Evolutionary conservation across 2,888 invertebrate genomes (phyloP), one percentile per base, ranked within the genome.

Genomic region (Lochmaea capreae): DNA sequence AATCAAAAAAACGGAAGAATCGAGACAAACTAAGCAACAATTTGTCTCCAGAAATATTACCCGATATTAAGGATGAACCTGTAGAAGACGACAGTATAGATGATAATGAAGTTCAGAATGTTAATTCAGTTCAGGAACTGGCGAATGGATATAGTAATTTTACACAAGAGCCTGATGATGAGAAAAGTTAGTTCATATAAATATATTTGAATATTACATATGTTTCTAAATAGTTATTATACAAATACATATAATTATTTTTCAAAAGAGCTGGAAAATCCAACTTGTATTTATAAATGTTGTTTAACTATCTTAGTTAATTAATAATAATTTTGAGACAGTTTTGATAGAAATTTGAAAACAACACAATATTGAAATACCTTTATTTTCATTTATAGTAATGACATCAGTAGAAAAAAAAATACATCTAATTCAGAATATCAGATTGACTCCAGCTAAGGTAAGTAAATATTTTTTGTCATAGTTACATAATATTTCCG

Each of bases 361-460:
- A 49, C n/a, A n/a, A 49, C 14, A 14, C n/a, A 49, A 49, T 49
- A 49, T 6, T 11, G 12, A 46, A 14, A n/a, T 49, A 14, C 8
- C 1, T 49, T 8, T 49, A 16, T 39, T 59, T 58, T 67, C 57
- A 43, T 33, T 72, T 72, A 5, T 46, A 72, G 73, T 57, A 16
- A 65, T 73, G 49, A 39, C 68, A 14, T 65, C 65, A 16, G 65
- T 73, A 14, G 73, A 73, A 43, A 33, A 68, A 18, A 73, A 63
- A 49, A 33, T 73, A 11, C 42, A 54, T 57, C 16, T 68, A 49
- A 14, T 68, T 11, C 68, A 68, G 22, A 42, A 73, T 42, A 49
- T 73, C n/a, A 33, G 16, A 18, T 16, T 73, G 5, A 59, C 16
- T 33, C 68, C 73, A 49, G 11, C 16, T n/a, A 73, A 73, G 68